A percentile compares a stretch with the other conserved stretches of the same genome.
Evolutionary conservation across 2,888 invertebrate genomes (phyloP).

Genomic region (Campopleginae sp.): DNA sequence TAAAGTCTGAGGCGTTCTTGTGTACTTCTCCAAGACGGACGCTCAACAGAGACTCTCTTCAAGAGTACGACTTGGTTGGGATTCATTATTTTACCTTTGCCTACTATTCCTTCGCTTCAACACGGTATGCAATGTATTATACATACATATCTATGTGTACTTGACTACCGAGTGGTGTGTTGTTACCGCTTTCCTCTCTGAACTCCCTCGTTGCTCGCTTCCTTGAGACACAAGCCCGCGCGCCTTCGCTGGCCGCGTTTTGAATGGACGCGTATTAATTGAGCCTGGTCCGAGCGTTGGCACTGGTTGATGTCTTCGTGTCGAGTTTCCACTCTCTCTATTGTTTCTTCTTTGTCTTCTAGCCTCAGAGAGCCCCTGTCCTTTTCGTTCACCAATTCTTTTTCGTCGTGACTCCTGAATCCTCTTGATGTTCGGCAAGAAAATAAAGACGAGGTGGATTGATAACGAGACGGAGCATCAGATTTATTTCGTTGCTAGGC

Average conservation of each 20-base stretch:
- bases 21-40: constrained; percentile 47
- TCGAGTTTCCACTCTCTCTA: constrained; percentile 82
- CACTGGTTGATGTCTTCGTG: constrained; percentile 83
- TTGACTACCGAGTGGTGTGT: constrained; percentile 51
- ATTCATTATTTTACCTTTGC: constrained; percentile 58
- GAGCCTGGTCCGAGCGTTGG: constrained; percentile 80
- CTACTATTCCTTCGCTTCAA: constrained; percentile 49
- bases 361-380: constrained; percentile 50
- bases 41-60: constrained; percentile 41
- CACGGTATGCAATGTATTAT: constrained; percentile 22
- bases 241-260: constrained; percentile 73
- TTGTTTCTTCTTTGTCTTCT: constrained; percentile 72
- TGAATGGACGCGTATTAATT: constrained; percentile 83
- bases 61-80: constrained; percentile 43
- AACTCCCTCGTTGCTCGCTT: constrained; percentile 43
- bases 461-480: constrained; percentile 47
- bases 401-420: constrained; percentile 49
- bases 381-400: constrained; percentile 51
- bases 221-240: constrained; percentile 58
- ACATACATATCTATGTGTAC: constrained; percentile 43
- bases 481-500: constrained; percentile 40
- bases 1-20: constrained; percentile 59
- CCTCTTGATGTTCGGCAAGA: constrained; percentile 49
- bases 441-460: constrained; percentile 49
- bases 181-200: constrained; percentile 59